Evolutionary conservation across 2,888 invertebrate genomes (phyloP), one percentile per base, ranked within the genome.

Genomic region (Elaeidobius kamerunicus): DNA sequence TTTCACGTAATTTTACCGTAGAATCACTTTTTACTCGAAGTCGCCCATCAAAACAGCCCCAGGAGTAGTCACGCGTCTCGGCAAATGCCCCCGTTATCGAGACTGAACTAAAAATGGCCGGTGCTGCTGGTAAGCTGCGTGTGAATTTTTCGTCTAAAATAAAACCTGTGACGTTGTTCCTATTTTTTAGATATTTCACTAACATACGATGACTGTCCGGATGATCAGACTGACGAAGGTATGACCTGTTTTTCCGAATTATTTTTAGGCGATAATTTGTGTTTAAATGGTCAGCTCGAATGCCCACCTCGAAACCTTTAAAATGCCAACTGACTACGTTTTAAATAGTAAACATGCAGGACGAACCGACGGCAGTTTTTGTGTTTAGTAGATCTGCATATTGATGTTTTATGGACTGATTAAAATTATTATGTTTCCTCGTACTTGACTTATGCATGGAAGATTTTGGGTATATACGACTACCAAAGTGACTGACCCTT

Each of bases 101-200:
- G 64, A 41, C 65, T 64, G 62, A 61, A 61, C 66, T 72, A 73
- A 73, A n/a, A 70, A 73, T 73, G 73, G 73, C 73, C 70, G 72
- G 73, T 73, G 71, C 43, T 73, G 70, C 53, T 51, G 57, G 57
- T 57, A 54, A 54, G 57, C 54, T 2, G 34, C 32, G 17, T 46
- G 50, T 46, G 46, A n/a, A n/a, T n/a, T 51, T 55, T 55, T 36
- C 34, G 40, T 16, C 39, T 32, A 51, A 54, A 55, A 55, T 55
- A 55, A 55, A 45, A 46, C 42, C 36, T 47, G 46, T 55, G 51
- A 55, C 55, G 55, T 55, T 46, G 42, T 55, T 46, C 43, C 40
- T 52, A 36, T 48, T 51, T 55, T 67, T 61, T 67, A 73, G 71
- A 71, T 70, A 65, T 67, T 63, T 69, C 69, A 59, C 60, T 69